Conservation (phyloP, 1,140 invertebrate species). For the Rhyzopertha dominica region DNA sequence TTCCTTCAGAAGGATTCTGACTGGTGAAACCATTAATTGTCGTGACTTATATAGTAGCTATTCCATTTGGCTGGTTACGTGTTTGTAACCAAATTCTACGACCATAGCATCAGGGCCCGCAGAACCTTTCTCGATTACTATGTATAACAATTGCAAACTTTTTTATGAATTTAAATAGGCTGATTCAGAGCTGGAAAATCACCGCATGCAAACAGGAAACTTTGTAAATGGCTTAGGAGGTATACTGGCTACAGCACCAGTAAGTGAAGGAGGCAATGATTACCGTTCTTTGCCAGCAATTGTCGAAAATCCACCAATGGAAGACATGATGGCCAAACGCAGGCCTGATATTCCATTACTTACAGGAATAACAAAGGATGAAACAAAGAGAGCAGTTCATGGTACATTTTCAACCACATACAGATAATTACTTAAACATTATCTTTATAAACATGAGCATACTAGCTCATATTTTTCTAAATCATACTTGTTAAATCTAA, state of each 20-base stretch:
- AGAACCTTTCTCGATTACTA: too few species aligned
- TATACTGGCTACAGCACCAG: slow-evolving; percentile 49
- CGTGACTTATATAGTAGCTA: too few species aligned
- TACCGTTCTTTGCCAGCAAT: slow-evolving; percentile 55
- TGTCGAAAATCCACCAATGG: slow-evolving; percentile 52
- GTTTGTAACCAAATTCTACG: too few species aligned
- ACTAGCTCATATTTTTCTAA: not conserved
- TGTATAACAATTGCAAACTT: too few species aligned
- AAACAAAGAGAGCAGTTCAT: slow-evolving; percentile 58
- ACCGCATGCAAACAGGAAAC: slow-evolving; percentile 44
- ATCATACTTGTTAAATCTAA: not conserved
- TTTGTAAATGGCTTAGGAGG: slow-evolving; percentile 49
- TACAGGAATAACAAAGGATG: slow-evolving; percentile 64
- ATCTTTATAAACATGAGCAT: not conserved
- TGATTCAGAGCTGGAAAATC: slow-evolving; percentile 50
- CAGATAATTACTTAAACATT: too few species aligned
- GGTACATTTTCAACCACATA: slow-evolving; percentile 47
- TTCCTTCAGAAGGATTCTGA: too few species aligned
- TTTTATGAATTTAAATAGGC: too few species aligned
- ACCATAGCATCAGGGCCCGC: too few species aligned
- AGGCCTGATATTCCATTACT: slow-evolving; percentile 59
- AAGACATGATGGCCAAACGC: slow-evolving; percentile 51
- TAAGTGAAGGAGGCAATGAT: slow-evolving; percentile 61
- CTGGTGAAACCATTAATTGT: too few species aligned
- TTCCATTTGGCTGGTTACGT: too few species aligned